Evolutionary conservation across 37 sponge, comb jelly and placozoan species (phyloP), one percentile per base, ranked within the genome.

Genomic region (Spongilla lacustris): DNA sequence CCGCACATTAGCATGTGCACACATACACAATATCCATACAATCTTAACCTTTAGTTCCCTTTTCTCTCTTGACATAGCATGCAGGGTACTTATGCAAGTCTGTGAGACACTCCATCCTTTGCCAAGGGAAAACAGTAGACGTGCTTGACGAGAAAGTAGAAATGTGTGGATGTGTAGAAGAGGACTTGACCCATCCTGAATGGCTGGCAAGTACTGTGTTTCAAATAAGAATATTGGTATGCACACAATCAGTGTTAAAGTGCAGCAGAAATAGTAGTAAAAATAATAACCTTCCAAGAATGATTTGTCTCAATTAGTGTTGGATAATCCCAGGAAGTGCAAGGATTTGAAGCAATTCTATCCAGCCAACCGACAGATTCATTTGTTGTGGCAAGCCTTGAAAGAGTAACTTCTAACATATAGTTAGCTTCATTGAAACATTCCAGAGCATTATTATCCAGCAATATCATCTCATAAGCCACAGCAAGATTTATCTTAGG

Each of bases 401-500:
- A 72, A 25, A 72, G 30, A 72, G 73, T 29, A 24, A 14, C 31
- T n/a, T 32, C 31, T n/a, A 33, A 72, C 27, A 72, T 14, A 72
- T 12, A 72, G 17, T 21, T 72, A 13, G 73, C 91, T 22, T 84
- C 83, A 25, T 73, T 29, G 91, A 87, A 93, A 17, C 74, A 48
- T 34, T 19, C 27, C 3, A 85, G 88, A 30, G 94, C 94, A 2
- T 81, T 30, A 0, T 67, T 36, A 4, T 81, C 82, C 69, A 88
- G 73, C 14, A 84, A 67, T 50, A 84, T 81, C 91, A 94, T 90
- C 85, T 94, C 94, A 76, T 81, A 88, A 6, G 68, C 71, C 2
- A 94, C 82, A 46, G 91, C 91, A 36, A 94, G 68, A 73, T 87
- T 74, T 68, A 94, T 28, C 94, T 94, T 83, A 67, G 31, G 11